Percentiles rank a stretch among this genome's conserved stretches.
Evolutionary conservation across 2,113 vertebrate genomes (phyloP).

Genomic region (Grus americana): DNA sequence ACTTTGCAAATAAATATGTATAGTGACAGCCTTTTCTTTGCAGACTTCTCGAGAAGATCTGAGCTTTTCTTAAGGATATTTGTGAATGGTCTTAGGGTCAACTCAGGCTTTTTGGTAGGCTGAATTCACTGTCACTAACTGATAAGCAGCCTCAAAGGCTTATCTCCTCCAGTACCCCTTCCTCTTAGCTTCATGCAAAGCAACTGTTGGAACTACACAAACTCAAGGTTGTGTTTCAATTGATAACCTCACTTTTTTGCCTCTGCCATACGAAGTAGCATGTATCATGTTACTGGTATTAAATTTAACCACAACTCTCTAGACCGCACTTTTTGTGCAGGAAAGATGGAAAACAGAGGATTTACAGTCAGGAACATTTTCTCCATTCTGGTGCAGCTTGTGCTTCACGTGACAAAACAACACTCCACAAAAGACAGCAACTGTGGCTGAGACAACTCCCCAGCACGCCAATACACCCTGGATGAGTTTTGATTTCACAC

Average conservation of each 20-base stretch:
- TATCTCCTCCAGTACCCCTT: background rate
- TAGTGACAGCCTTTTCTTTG: background rate
- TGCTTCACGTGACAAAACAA: background rate
- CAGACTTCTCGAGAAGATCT: background rate
- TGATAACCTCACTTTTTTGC: background rate
- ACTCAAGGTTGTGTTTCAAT: background rate
- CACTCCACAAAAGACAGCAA: background rate
- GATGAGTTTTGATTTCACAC: background rate
- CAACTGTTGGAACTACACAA: background rate
- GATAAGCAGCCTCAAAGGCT: background rate
- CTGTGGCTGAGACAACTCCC: background rate
- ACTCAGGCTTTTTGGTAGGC: background rate
- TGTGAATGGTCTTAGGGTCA: fast-evolving
- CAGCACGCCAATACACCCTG: background rate
- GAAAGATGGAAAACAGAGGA: background rate
- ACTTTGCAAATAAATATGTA: background rate
- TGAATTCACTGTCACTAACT: background rate
- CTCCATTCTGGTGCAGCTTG: background rate
- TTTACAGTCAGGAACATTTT: background rate
- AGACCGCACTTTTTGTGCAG: background rate
- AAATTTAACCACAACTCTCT: background rate
- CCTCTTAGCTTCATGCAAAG: background rate
- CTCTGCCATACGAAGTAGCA: background rate
- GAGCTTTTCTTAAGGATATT: background rate
- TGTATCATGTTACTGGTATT: fast-evolving